Percentiles rank a stretch among this genome's conserved stretches.
Evolutionary conservation across 2,113 vertebrate genomes (phyloP).

Genomic region (Coracopsis vasa): DNA sequence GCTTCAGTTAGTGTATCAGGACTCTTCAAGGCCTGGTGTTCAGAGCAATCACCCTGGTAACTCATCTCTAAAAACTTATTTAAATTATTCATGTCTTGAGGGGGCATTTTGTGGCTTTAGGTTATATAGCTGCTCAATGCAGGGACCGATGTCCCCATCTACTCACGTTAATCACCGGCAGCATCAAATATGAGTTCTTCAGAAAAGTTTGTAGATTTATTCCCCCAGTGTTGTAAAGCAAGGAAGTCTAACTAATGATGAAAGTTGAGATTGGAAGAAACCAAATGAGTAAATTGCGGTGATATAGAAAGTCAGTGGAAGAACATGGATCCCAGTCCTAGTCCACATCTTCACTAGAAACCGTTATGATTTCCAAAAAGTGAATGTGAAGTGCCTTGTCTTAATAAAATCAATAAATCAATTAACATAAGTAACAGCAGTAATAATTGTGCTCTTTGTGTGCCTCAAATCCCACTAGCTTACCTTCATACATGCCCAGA

Average conservation of each 20-base stretch:
- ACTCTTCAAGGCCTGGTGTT: neutral
- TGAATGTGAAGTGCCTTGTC: neutral
- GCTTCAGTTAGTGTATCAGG: neutral
- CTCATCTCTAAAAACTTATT: neutral
- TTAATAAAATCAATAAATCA: neutral
- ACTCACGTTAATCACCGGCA: neutral
- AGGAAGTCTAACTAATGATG: neutral
- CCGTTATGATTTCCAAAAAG: neutral
- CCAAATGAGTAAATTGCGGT: neutral
- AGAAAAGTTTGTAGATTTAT: neutral
- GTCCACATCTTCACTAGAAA: neutral
- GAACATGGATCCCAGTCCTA: neutral
- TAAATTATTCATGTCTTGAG: neutral
- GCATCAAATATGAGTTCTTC: neutral
- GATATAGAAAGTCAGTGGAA: neutral
- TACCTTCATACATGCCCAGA: slow-evolving; percentile 90
- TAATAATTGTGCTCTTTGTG: neutral
- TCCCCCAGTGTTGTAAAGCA: neutral
- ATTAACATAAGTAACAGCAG: neutral
- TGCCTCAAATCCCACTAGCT: neutral
- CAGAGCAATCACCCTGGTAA: neutral
- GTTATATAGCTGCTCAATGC: neutral
- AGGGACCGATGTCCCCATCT: neutral
- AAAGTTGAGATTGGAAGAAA: neutral
- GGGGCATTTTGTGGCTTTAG: neutral